Conservation (phyloP, 1,140 invertebrate species). For the Subanguina moxae region DNA sequence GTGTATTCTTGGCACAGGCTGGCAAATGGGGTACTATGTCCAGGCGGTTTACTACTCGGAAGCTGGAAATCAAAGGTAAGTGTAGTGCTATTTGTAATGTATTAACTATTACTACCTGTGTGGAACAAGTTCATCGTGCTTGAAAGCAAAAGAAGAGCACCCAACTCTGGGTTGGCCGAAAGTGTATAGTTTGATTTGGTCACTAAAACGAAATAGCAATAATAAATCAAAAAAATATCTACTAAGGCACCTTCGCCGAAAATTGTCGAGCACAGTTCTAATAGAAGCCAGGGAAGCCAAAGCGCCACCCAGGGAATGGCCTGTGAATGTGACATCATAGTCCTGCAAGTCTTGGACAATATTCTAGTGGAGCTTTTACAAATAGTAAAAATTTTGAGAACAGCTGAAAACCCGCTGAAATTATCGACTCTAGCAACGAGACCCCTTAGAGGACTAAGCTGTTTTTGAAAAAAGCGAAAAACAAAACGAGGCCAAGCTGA, state of each 20-base stretch:
- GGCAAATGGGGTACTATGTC: constrained; percentile 45
- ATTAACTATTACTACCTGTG: constrained; percentile 30
- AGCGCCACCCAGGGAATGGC: constrained; percentile 47
- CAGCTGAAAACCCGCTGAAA: constrained; percentile 8
- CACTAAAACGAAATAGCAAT: constrained; percentile 5
- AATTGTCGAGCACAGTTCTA: constrained; percentile 25
- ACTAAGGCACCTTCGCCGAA: constrained; percentile 1
- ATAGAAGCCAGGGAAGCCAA: constrained; percentile 38
- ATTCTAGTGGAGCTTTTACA: background rate
- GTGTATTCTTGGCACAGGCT: constrained; percentile 26
- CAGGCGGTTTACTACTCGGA: constrained; percentile 38
- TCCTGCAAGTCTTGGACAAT: constrained; percentile 2
- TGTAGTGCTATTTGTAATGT: background rate
- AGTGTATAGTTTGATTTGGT: constrained; percentile 37
- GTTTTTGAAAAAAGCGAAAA: no score
- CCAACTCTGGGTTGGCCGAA: constrained; percentile 47
- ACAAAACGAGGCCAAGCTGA: no score
- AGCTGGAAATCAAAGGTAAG: constrained; percentile 17
- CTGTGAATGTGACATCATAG: constrained; percentile 43
- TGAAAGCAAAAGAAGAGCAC: constrained; percentile 26
- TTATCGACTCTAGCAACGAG: background rate
- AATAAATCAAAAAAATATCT: background rate
- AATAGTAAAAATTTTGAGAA: no score
- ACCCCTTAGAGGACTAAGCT: no score
- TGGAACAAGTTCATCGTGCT: constrained; percentile 40